Base-by-base conservation (phyloP, 2,113 vertebrate species). In the Balaenoptera acutorostrata region DNA sequence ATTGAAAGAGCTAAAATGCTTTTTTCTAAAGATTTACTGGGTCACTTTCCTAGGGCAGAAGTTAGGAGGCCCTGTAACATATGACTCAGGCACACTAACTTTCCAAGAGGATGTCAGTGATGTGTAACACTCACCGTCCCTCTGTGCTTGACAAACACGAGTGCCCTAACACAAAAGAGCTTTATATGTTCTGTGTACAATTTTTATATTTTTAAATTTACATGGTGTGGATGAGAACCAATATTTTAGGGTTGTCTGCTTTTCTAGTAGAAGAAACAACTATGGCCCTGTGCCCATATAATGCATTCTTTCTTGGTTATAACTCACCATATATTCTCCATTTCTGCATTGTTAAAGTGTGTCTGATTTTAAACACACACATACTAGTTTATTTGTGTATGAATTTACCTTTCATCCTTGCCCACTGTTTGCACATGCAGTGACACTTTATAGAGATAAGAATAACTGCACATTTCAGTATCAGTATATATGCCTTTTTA, bases 401-500 rank as follows among this genome's bases (percentile, higher is more conserved):
- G 25, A 90, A 55, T 61, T 14, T 88, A 72, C 29, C 7, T 77
- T 49, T 69, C 66, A 52, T 59, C 33, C 52, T 81, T 49, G 77
- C 55, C 14, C 3, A 95, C 29, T 89, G 36, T 97, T 95, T 89
- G 14, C 80, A 55, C 95, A 44, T 68, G 36, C 3, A 46, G 68
- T 96, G 86, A 93, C 95, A 69, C 11, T 3, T 77, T 75, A 92
- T 23, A 95, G 88, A 96, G 93, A 39, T 84, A 72, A 46, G 21
- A 98, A 93, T 69, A 96, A 23, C 39, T 71, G 4, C 39, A 82
- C 36, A 98, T 96, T 97, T 96, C 81, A 83, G 6, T 3, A 44
- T 91, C 49, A 93, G 97, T 97, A 97, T 97, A 97, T 97, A 98
- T 93, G 92, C 97, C 92, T 63, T 97, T 98, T 93, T 18, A n/a